phyloP scores from a whole-genome alignment of 2,797 vertebrate species.

The Rhinatrema bivittatum region DNA sequence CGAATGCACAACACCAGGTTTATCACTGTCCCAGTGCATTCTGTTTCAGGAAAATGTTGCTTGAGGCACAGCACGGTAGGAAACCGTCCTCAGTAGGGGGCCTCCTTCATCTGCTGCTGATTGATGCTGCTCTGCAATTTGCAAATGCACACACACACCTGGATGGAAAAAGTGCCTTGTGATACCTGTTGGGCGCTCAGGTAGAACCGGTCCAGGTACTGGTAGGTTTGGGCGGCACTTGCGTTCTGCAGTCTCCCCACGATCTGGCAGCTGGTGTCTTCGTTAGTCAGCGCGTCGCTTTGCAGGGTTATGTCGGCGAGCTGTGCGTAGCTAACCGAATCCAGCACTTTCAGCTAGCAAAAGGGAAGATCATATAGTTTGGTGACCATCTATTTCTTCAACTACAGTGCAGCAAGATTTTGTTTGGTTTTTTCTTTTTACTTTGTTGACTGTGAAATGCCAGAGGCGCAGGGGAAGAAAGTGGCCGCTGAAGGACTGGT shows the following conservation, averaged over 20 bases:
- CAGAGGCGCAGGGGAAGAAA: neutral
- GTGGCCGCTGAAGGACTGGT: neutral
- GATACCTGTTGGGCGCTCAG: conserved; percentile 4
- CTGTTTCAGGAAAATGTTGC: too few species aligned
- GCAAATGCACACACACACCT: too few species aligned
- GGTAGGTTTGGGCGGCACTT: neutral
- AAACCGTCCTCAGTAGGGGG: too few species aligned
- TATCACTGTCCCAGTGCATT: too few species aligned
- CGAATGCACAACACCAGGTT: too few species aligned
- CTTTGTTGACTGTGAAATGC: neutral
- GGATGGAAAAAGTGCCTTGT: too few species aligned
- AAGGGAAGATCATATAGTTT: neutral
- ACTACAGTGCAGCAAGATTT: too few species aligned
- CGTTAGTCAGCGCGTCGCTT: conserved; percentile 4
- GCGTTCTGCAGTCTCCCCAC: conserved; percentile 13
- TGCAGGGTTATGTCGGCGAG: conserved; percentile 15
- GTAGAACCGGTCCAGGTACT: conserved; percentile 16
- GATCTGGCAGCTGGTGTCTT: conserved; percentile 22
- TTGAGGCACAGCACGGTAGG: too few species aligned
- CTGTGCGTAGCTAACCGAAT: conserved; percentile 11
- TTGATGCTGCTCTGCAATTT: too few species aligned
- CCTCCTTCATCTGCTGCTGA: too few species aligned
- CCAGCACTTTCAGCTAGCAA: conserved; percentile 12
- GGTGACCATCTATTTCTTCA: neutral
- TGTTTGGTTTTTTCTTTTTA: neutral